Conservation (phyloP, 2,113 vertebrate species). For the Hypanus sabinus region DNA sequence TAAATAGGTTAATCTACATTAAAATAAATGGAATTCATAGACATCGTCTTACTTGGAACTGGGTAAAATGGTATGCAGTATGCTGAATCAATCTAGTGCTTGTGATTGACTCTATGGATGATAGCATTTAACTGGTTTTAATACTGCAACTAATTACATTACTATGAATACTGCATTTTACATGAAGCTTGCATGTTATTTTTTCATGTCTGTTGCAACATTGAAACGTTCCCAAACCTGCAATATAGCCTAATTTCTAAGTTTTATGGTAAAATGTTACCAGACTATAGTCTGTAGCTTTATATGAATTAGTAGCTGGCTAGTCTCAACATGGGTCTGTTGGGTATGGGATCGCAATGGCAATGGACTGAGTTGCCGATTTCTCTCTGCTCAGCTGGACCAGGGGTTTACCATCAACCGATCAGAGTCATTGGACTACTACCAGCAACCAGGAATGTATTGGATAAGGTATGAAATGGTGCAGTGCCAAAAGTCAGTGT, state of each 20-base stretch:
- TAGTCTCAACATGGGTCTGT: constrained; percentile 61
- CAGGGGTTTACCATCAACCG: constrained; percentile 99
- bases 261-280: constrained; percentile 13
- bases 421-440: constrained; percentile 99
- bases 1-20: background rate
- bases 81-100: background rate
- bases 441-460: constrained; percentile 98
- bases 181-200: constrained; percentile 1
- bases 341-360: constrained; percentile 53
- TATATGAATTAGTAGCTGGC: constrained; percentile 53
- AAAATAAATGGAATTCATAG: background rate
- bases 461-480: constrained; percentile 97
- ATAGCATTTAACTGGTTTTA: background rate
- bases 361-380: constrained; percentile 79
- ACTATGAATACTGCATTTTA: background rate
- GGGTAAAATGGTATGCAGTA: background rate
- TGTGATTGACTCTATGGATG: background rate
- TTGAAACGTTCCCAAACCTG: background rate
- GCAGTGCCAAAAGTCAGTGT: constrained; percentile 77
- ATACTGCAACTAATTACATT: background rate
- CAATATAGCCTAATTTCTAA: background rate
- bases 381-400: constrained; percentile 94
- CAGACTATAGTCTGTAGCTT: constrained; percentile 3
- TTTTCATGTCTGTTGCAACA: background rate
- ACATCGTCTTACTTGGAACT: background rate